Evolutionary conservation across 2,888 invertebrate genomes (phyloP).

Genomic region (Sipha maydis): DNA sequence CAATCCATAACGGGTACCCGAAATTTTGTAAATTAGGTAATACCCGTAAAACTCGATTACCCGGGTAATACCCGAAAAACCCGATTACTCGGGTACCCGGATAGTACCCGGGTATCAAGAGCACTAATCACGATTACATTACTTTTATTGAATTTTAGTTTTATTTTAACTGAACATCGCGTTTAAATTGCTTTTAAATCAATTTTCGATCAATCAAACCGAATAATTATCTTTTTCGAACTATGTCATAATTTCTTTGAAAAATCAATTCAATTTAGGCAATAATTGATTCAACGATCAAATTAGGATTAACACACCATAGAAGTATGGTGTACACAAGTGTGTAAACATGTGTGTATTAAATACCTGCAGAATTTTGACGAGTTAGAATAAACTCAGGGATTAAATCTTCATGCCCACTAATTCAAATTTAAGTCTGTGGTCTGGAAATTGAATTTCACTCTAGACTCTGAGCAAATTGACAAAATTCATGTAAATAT

Average conservation of each 20-base stretch:
- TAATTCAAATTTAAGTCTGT: slow-evolving; percentile 17
- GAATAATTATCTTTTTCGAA: no score
- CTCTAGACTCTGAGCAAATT: slow-evolving; percentile 38
- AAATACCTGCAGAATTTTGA: not conserved
- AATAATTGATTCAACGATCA: not conserved
- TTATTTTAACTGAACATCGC: no score
- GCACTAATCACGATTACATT: no score
- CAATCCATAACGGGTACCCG: no score
- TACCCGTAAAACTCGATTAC: no score
- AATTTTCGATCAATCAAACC: not conserved
- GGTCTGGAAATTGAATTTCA: slow-evolving; percentile 51
- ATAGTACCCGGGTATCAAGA: no score
- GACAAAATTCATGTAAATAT: slow-evolving; percentile 44
- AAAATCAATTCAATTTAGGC: not conserved
- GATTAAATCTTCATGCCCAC: slow-evolving; percentile 2
- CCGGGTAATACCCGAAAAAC: no score
- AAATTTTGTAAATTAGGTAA: no score
- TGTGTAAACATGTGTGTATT: no score
- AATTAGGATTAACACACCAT: slow-evolving; percentile 25
- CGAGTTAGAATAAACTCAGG: slow-evolving; percentile 4
- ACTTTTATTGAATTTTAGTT: no score
- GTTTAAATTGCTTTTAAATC: no score
- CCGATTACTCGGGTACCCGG: no score
- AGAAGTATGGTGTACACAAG: not conserved
- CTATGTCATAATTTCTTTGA: not conserved